These are phyloP conservation scores for Trichogramma dendrolimi DNA, from an alignment of 2,888 invertebrate genomes.

Conservation along the genomic window DNA sequence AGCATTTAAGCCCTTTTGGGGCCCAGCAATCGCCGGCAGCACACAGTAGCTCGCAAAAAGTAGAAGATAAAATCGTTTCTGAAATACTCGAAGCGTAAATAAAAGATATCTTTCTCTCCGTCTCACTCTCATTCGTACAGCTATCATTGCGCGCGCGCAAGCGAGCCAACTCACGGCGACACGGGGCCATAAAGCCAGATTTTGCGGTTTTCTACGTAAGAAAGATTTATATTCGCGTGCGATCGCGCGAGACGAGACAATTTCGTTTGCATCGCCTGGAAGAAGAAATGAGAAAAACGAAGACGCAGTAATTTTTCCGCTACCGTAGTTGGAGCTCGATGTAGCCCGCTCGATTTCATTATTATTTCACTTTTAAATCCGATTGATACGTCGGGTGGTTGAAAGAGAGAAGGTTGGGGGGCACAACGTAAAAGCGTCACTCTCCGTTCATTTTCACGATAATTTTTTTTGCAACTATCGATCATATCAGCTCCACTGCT, in stretches of 20 bases:
- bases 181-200: background rate
- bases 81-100: background rate
- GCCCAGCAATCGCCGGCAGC: too few species aligned
- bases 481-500: too few species aligned
- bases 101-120: too few species aligned
- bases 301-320: conserved; percentile 1
- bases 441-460: too few species aligned
- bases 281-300: conserved; percentile 15
- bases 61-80: conserved; percentile 4
- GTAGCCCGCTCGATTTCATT: background rate
- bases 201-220: background rate
- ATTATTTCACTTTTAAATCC: background rate
- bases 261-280: conserved; percentile 12
- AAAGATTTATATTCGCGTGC: conserved; percentile 18
- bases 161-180: conserved; percentile 13
- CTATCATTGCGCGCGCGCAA: background rate
- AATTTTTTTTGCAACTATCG: too few species aligned
- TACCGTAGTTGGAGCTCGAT: background rate
- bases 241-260: conserved; percentile 3
- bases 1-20: too few species aligned
- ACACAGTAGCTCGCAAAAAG: too few species aligned
- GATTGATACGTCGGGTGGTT: background rate
- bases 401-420: too few species aligned
- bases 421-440: too few species aligned
- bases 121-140: too few species aligned